phyloP scores from a whole-genome alignment of 2,113 vertebrate species.

The Peucedramus taeniatus region DNA sequence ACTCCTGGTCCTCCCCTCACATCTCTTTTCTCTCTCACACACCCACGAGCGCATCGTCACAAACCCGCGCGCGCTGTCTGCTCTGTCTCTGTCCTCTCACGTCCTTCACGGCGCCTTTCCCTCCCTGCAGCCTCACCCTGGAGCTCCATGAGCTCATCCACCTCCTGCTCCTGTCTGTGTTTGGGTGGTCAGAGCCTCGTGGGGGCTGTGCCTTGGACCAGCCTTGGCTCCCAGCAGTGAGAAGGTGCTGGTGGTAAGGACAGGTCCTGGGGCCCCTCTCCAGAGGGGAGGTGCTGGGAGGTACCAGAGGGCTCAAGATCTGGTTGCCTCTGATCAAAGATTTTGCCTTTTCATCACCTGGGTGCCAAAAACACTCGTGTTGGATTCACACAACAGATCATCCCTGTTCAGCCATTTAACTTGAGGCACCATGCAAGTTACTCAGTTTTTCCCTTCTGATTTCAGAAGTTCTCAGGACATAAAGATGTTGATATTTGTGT shows the following conservation, averaged over 20 bases:
- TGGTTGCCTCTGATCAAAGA: not conserved
- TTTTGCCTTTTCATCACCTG: not conserved
- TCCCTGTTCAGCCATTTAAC: not conserved
- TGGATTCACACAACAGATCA: not conserved
- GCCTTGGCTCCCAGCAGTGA: rapidly evolving
- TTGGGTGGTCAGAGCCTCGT: not conserved
- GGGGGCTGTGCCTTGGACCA: not conserved
- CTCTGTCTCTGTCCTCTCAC: not conserved
- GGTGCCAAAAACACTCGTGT: not conserved
- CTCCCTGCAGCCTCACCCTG: rapidly evolving
- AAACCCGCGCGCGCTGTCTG: not conserved
- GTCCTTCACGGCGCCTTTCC: not conserved
- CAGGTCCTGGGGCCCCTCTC: not conserved
- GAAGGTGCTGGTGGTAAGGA: not conserved
- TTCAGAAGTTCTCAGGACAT: not conserved
- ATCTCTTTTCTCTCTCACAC: not conserved
- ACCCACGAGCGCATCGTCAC: not conserved
- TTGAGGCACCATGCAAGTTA: not conserved
- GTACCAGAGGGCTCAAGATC: not conserved
- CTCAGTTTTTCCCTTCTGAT: not conserved
- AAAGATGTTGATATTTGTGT: not conserved
- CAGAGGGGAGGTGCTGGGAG: not conserved
- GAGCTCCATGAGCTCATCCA: not conserved
- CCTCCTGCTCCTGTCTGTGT: not conserved
- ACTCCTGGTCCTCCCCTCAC: not conserved